Conservation (phyloP, 2,888 invertebrate species). For the Sthenelais limicola region DNA sequence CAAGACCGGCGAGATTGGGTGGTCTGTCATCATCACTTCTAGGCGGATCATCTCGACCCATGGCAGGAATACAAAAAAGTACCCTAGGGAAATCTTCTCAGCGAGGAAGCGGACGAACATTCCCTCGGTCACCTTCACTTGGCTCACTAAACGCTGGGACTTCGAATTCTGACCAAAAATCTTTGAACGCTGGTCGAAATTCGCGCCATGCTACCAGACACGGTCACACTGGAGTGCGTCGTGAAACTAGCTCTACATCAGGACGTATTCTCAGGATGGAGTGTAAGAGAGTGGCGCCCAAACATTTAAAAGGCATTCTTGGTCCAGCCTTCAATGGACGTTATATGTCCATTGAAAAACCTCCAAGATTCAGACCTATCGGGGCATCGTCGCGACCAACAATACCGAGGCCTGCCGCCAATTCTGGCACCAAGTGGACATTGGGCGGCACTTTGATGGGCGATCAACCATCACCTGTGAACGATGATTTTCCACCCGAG, state of each 20-base stretch:
- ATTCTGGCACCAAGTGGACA: background rate
- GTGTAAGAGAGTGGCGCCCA: background rate
- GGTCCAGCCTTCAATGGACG: conserved; percentile 41
- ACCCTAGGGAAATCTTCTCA: too few relatives aligned
- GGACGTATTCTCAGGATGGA: conserved; percentile 14
- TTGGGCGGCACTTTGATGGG: conserved; percentile 15
- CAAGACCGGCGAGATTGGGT: too few relatives aligned
- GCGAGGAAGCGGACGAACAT: too few relatives aligned
- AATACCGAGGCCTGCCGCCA: background rate
- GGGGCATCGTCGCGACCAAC: background rate
- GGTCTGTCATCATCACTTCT: too few relatives aligned
- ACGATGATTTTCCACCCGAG: too few relatives aligned
- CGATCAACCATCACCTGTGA: too few relatives aligned
- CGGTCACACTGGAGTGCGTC: background rate
- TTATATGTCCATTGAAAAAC: conserved; percentile 41
- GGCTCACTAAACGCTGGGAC: too few relatives aligned
- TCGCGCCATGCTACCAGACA: conserved; percentile 1
- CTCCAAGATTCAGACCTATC: conserved; percentile 16
- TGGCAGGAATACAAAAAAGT: too few relatives aligned
- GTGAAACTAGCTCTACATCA: background rate
- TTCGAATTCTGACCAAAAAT: too few relatives aligned
- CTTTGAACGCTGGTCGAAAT: too few relatives aligned
- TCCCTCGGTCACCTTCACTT: too few relatives aligned
- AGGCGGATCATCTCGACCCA: too few relatives aligned
- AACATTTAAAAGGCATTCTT: conserved; percentile 6